Conservation (phyloP, 2,797 vertebrate genomes). For the Gymnoscopelus microlampas region DNA sequence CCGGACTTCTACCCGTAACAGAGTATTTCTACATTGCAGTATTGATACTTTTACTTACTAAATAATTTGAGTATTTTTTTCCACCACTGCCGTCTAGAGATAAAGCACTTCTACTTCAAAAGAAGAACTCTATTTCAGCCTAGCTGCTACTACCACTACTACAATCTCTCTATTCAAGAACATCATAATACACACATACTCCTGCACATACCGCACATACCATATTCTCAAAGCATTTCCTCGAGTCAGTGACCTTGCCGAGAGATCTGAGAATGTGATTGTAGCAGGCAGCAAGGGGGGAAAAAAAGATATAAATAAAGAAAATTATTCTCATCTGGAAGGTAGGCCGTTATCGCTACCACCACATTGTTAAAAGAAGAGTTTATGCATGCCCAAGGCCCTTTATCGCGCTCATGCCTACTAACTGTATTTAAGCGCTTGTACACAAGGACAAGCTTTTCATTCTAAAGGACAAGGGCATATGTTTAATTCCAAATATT, state of each 20-base stretch:
- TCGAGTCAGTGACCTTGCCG: background rate
- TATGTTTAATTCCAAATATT: background rate
- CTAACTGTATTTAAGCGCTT: background rate
- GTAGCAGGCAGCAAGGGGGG: too few relatives aligned
- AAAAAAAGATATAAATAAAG: background rate
- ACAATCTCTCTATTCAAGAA: constrained; percentile 45
- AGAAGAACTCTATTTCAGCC: too few relatives aligned
- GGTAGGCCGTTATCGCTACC: background rate
- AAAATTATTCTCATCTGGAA: background rate
- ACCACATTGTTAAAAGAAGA: background rate
- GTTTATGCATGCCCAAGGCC: background rate
- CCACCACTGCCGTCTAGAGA: background rate
- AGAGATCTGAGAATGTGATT: background rate
- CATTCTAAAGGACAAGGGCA: constrained; percentile 23
- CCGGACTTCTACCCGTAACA: too few relatives aligned
- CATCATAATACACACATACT: constrained; percentile 8
- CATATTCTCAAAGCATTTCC: too few relatives aligned
- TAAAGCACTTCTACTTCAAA: background rate
- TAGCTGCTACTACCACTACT: constrained; percentile 20
- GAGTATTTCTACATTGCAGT: too few relatives aligned
- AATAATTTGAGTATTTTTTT: too few relatives aligned
- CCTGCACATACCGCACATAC: background rate
- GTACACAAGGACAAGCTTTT: constrained; percentile 15
- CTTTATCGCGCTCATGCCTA: background rate
- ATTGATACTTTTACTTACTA: too few relatives aligned